Percentiles rank a stretch among this genome's conserved stretches.
Evolutionary conservation across 2,888 invertebrate genomes (phyloP).

Genomic region (Crematogaster levior): DNA sequence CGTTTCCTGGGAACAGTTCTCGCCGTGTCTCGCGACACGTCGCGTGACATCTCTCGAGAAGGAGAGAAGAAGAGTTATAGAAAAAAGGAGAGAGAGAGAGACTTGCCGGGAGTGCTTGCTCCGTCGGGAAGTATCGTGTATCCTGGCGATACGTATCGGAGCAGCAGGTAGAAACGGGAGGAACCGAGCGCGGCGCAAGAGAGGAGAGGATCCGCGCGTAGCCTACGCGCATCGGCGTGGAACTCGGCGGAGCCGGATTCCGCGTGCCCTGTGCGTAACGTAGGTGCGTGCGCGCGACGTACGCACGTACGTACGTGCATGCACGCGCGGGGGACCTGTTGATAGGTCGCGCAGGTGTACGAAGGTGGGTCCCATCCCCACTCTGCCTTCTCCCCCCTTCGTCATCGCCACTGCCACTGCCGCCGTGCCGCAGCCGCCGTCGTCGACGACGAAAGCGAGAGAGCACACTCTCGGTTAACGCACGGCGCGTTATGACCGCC

Average conservation of each 20-base stretch:
- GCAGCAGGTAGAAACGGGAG: conserved; percentile 44
- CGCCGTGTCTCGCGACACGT: neutral
- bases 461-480: neutral
- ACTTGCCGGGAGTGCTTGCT: neutral
- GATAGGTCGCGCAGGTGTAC: conserved; percentile 56
- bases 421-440: neutral
- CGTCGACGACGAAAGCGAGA: conserved; percentile 22
- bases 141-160: neutral
- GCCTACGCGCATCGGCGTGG: conserved; percentile 53
- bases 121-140: neutral
- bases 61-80: neutral
- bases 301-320: conserved; percentile 33
- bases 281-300: conserved; percentile 28
- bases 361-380: conserved; percentile 57
- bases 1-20: conserved; percentile 44
- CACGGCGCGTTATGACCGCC: conserved; percentile 25
- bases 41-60: neutral
- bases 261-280: conserved; percentile 57
- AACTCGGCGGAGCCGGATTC: conserved; percentile 66
- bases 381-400: neutral
- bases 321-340: conserved; percentile 59
- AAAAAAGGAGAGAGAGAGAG: neutral
- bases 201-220: conserved; percentile 44
- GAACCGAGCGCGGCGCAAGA: conserved; percentile 7
- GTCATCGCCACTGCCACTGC: neutral